These are phyloP conservation scores for Gasteruption jaculator DNA, from an alignment of 2,888 invertebrate species.

Conservation along the genomic window DNA sequence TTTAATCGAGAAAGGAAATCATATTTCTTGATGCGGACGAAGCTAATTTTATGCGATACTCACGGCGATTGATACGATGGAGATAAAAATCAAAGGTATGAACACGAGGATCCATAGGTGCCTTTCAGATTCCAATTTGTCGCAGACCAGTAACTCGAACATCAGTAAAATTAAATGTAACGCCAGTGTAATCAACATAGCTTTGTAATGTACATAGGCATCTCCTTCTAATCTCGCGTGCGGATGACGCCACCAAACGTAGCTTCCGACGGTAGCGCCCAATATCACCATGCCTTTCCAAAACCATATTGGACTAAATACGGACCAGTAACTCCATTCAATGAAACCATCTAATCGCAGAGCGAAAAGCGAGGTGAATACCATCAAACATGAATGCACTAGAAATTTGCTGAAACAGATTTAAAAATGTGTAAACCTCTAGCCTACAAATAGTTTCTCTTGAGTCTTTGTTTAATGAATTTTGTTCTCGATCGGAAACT, in stretches of 20 bases:
- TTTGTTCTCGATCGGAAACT: too few relatives aligned
- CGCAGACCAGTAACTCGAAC: slow-evolving; percentile 95
- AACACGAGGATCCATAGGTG: slow-evolving; percentile 89
- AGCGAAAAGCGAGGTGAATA: slow-evolving; percentile 87
- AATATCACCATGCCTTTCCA: slow-evolving; percentile 91
- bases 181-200: slow-evolving; percentile 94
- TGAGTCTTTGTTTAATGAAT: too few relatives aligned
- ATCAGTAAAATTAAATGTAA: slow-evolving; percentile 90
- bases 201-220: slow-evolving; percentile 95
- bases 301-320: slow-evolving; percentile 95
- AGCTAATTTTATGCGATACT: slow-evolving; percentile 50
- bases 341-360: slow-evolving; percentile 83
- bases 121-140: slow-evolving; percentile 83
- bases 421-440: too few relatives aligned
- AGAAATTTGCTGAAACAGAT: slow-evolving; percentile 99
- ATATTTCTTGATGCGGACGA: slow-evolving; percentile 5
- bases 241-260: slow-evolving; percentile 95
- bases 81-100: slow-evolving; percentile 94
- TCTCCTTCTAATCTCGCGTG: slow-evolving; percentile 94
- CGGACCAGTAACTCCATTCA: slow-evolving; percentile 93
- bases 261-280: slow-evolving; percentile 88
- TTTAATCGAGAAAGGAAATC: not conserved
- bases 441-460: too few relatives aligned
- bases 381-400: slow-evolving; percentile 87
- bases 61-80: slow-evolving; percentile 93